Conservation (phyloP, 92 coral and sea anemone species). For the Porites rus region DNA sequence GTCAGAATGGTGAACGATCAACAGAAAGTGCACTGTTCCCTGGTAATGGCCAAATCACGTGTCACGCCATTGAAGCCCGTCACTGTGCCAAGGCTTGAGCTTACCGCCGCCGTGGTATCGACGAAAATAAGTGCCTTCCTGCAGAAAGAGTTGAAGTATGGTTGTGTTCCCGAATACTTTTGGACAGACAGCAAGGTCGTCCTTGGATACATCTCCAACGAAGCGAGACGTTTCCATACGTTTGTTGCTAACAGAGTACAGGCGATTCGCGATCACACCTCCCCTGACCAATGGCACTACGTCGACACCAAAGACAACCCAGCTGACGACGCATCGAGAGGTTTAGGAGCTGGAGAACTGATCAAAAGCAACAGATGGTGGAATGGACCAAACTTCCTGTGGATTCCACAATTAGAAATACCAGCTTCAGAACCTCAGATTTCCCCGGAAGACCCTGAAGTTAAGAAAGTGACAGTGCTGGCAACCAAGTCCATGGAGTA, state of each 20-base stretch:
- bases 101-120: background rate
- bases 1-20: conserved; percentile 5
- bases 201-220: conserved; percentile 12
- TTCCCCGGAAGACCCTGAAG: conserved; percentile 20
- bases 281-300: conserved; percentile 14
- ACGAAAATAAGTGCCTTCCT: background rate
- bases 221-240: conserved; percentile 8
- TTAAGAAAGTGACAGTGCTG: conserved; percentile 5
- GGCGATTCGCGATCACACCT: conserved; percentile 1
- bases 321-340: background rate
- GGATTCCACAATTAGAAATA: background rate
- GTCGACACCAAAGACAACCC: conserved; percentile 17
- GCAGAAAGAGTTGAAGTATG: conserved; percentile 4
- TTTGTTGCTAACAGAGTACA: conserved; percentile 26
- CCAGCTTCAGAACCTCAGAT: background rate
- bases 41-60: conserved; percentile 6
- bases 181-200: background rate
- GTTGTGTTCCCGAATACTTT: background rate
- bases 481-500: background rate
- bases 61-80: background rate
- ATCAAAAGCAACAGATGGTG: conserved; percentile 9
- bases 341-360: background rate
- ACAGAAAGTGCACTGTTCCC: background rate
- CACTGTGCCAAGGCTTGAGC: background rate
- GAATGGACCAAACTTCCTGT: conserved; percentile 13